Conservation (phyloP, 2,113 vertebrate genomes). For the Megaleporinus macrocephalus region DNA sequence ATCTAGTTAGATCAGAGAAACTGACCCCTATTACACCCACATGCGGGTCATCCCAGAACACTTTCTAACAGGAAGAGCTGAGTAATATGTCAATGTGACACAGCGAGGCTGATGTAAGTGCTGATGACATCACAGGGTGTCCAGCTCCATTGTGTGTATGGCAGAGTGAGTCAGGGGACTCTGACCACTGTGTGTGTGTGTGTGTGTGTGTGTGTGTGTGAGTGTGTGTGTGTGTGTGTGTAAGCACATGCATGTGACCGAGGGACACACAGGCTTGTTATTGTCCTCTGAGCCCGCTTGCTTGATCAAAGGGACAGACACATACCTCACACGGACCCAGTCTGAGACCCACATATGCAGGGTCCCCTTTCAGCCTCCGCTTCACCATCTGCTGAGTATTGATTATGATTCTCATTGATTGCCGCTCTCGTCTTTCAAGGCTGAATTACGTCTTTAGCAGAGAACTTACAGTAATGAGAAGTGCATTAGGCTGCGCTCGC, state of each 20-base stretch:
- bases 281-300: constrained; percentile 22
- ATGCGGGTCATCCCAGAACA: constrained; percentile 36
- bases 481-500: constrained; percentile 3
- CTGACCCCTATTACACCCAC: constrained; percentile 53
- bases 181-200: constrained; percentile 3
- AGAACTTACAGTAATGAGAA: constrained; percentile 32
- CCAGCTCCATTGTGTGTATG: background rate
- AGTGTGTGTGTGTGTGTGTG: constrained; percentile 9
- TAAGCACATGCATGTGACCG: constrained; percentile 7
- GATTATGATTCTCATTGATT: constrained; percentile 51
- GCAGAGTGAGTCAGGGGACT: constrained; percentile 58
- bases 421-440: constrained; percentile 10
- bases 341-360: background rate
- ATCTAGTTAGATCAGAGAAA: constrained; percentile 7
- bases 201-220: constrained; percentile 14
- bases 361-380: background rate
- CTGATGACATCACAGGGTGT: constrained; percentile 54
- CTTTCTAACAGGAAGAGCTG: constrained; percentile 39
- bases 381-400: constrained; percentile 50
- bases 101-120: constrained; percentile 18
- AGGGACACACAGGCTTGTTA: constrained; percentile 28
- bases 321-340: constrained; percentile 38
- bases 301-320: constrained; percentile 49
- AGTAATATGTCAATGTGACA: constrained; percentile 41
- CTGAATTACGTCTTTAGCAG: constrained; percentile 29